A percentile compares a stretch with the other conserved stretches of the same genome.
Evolutionary conservation across 1,140 invertebrate species (phyloP).

Genomic region (Bombus fervidus): DNA sequence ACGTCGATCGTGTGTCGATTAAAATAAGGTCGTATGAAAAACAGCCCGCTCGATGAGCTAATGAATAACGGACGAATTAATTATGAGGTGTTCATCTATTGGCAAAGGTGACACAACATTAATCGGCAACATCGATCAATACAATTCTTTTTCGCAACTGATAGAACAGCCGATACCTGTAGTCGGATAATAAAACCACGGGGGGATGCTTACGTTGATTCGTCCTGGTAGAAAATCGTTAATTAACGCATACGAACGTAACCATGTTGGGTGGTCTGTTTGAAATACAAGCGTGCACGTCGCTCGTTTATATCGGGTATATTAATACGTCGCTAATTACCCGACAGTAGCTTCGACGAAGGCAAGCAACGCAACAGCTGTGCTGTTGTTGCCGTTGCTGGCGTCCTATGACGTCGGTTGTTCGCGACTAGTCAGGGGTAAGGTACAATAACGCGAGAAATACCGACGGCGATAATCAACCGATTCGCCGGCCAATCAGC

Average conservation of each 20-base stretch:
- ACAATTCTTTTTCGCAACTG: background rate
- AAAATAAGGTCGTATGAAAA: background rate
- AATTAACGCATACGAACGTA: conserved; percentile 24
- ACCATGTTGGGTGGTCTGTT: conserved; percentile 34
- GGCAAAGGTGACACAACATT: background rate
- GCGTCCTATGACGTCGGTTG: background rate
- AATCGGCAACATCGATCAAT: conserved; percentile 1
- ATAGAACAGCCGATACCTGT: background rate
- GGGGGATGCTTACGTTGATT: background rate
- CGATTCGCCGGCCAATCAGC: conserved; percentile 30
- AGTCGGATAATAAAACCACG: conserved; percentile 7
- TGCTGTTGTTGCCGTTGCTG: conserved; percentile 1
- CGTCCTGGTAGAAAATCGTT: conserved; percentile 31
- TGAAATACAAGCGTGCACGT: conserved; percentile 17
- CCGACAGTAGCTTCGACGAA: conserved; percentile 27
- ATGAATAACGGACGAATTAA: conserved; percentile 14
- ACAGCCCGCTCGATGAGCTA: background rate
- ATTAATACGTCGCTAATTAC: conserved; percentile 53
- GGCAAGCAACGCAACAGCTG: conserved; percentile 9
- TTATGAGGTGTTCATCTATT: background rate
- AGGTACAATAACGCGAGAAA: conserved; percentile 27
- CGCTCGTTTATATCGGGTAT: conserved; percentile 43
- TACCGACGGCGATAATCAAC: conserved; percentile 32
- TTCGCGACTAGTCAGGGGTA: background rate
- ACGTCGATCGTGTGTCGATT: background rate